These are phyloP conservation scores for Bombus haemorrhoidalis DNA, from an alignment of 1,140 invertebrate species.

Conservation along the genomic window DNA sequence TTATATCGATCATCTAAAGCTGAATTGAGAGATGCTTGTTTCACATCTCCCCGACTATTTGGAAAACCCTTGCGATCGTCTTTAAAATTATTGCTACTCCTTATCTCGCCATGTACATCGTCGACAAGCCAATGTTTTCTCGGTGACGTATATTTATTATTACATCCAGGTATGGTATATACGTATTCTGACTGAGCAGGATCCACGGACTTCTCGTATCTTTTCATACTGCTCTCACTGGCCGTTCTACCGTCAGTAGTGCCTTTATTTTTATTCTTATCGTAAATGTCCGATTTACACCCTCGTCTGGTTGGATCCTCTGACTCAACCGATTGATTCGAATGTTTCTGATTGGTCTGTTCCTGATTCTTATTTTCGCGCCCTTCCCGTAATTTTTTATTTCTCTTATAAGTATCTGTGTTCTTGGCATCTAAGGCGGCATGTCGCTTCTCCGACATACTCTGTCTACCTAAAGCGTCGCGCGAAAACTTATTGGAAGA, in stretches of 20 bases:
- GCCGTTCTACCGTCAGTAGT: constrained; percentile 65
- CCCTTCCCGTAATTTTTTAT: constrained; percentile 91
- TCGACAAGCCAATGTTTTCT: constrained; percentile 86
- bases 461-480: constrained; percentile 96
- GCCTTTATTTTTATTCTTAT: constrained; percentile 64
- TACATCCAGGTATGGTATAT: constrained; percentile 79
- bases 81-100: constrained; percentile 79
- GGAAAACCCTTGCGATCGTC: constrained; percentile 85
- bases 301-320: constrained; percentile 51
- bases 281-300: constrained; percentile 51
- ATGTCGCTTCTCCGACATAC: constrained; percentile 98
- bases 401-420: constrained; percentile 97
- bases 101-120: constrained; percentile 82
- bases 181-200: constrained; percentile 74
- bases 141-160: constrained; percentile 79
- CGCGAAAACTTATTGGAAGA: constrained; percentile 88
- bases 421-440: constrained; percentile 96
- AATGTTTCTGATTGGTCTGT: constrained; percentile 58
- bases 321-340: constrained; percentile 39
- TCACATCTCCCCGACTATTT: constrained; percentile 85
- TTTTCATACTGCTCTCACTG: constrained; percentile 72
- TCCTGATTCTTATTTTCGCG: constrained; percentile 80
- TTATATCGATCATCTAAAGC: constrained; percentile 86
- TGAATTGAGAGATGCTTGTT: constrained; percentile 87
- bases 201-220: constrained; percentile 71